Evolutionary conservation across 2,797 vertebrate genomes (phyloP), one percentile per base, ranked within the genome.

Genomic region (Danionella dracula): DNA sequence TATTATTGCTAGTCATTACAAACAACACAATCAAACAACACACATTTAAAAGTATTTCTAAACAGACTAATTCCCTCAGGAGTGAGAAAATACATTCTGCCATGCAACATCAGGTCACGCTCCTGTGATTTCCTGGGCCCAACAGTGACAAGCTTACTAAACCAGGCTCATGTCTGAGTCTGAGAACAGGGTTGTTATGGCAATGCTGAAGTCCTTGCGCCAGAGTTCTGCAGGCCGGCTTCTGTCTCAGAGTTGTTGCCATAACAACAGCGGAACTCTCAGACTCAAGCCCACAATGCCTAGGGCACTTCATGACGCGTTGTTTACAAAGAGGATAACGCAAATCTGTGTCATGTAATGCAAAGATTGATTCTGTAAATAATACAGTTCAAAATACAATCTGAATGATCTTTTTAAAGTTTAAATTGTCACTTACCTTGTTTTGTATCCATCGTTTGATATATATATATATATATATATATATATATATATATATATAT

Each of bases 221-320:
- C 82, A 78, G 80, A 79, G 77, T 81, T 82, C 84, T 38, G 56
- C 71, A 54, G 82, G 51, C 42, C 40, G 50, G 71, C 71, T 74
- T 76, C 73, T 77, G 71, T 70, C 66, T 68, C 66, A 48, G 61
- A 66, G 73, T 70, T 1, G 85, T 87, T 81, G 77, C 86, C 84
- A 87, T 86, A 83, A 85, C 86, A 71, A 86, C 83, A 40, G 48
- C 75, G 66, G 78, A 84, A 83, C 78, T 84, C 81, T 82, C 75
- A 57, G 73, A 73, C n/a, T 79, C 72, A 87, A 85, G 59, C 81
- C 79, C 69, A 80, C 81, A 79, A 79, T 79, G 78, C 70, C 75
- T 63, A 62, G 73, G 71, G 68, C 68, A 49, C 74, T 72, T 45
- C 11, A 73, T 40, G 34, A 42, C 38, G 64, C 54, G 34, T 35